Percentiles rank a stretch among this genome's conserved stretches.
phyloP scores from a whole-genome alignment of 1,140 invertebrate genomes.

The Diplogasteroides magnus region DNA sequence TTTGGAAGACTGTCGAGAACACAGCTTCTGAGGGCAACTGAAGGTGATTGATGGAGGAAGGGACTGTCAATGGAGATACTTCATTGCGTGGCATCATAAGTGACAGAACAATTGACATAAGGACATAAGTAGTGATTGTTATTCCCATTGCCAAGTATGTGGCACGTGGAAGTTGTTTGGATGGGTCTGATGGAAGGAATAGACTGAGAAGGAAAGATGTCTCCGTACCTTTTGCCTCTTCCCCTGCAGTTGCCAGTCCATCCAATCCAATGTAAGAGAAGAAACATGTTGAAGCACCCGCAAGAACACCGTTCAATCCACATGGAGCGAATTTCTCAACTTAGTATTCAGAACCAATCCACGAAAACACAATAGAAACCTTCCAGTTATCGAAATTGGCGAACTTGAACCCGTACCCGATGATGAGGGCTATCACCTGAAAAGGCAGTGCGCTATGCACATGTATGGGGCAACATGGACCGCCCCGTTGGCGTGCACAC shows the following conservation, averaged over 20 bases:
- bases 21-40: background rate
- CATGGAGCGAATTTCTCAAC: conserved; percentile 77
- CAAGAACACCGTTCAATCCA: conserved; percentile 67
- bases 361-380: too few relatives aligned
- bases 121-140: conserved; percentile 71
- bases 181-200: conserved; percentile 69
- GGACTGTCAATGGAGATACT: conserved; percentile 8
- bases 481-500: background rate
- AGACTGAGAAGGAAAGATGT: conserved; percentile 1
- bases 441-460: background rate
- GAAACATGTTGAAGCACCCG: conserved; percentile 81
- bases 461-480: background rate
- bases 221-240: conserved; percentile 33
- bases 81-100: conserved; percentile 71
- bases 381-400: conserved; percentile 56
- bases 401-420: conserved; percentile 71
- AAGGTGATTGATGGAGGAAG: background rate
- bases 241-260: conserved; percentile 73
- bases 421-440: conserved; percentile 67
- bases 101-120: conserved; percentile 75
- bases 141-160: conserved; percentile 73
- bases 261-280: conserved; percentile 86
- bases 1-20: background rate
- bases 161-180: conserved; percentile 72
- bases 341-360: too few relatives aligned